Evolutionary conservation across 2,888 invertebrate species (phyloP).

Genomic region (Platycnemis pennipes): DNA sequence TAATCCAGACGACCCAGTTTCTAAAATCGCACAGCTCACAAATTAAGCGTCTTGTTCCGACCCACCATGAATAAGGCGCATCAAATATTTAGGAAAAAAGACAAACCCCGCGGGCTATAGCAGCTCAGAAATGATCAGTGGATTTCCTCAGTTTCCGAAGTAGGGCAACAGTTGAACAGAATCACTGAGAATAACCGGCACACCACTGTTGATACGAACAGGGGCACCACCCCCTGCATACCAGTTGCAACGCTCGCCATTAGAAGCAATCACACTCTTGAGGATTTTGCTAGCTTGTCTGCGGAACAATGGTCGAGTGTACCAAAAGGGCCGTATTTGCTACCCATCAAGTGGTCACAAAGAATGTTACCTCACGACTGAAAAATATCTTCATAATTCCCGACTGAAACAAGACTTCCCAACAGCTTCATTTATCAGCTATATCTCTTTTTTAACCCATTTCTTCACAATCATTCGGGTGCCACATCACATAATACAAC

Average conservation of each 20-base stretch:
- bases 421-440: too few species aligned
- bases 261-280: neutral
- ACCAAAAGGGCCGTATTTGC: neutral
- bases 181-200: neutral
- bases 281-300: neutral
- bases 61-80: neutral
- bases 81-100: neutral
- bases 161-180: neutral
- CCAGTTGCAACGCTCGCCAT: neutral
- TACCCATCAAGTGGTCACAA: neutral
- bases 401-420: too few species aligned
- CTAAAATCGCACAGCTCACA: conserved; percentile 18
- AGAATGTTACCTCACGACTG: neutral
- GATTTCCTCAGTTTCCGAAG: neutral
- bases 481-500: too few species aligned
- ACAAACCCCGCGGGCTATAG: neutral
- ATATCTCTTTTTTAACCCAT: too few species aligned
- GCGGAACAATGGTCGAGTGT: neutral
- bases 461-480: too few species aligned
- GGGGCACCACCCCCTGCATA: neutral
- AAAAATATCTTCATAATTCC: neutral
- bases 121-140: neutral
- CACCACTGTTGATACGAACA: neutral
- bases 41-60: neutral
- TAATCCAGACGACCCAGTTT: conserved; percentile 9